These are phyloP conservation scores for Cheilinus undulatus DNA, from an alignment of 2,113 vertebrate genomes.

Conservation along the genomic window DNA sequence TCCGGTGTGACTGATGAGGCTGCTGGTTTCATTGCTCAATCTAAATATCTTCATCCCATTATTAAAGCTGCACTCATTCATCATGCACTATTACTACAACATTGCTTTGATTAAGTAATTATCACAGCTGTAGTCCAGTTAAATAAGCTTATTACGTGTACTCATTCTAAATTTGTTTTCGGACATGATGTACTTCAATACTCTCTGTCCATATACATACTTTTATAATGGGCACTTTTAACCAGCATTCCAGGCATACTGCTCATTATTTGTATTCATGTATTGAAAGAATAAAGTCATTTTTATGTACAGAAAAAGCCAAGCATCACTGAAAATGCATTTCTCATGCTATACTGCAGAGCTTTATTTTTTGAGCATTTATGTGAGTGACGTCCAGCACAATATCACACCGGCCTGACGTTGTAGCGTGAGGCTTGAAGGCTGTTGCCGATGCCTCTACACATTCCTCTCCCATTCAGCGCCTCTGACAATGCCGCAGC, in stretches of 20 bases:
- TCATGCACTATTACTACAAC: background rate
- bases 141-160: background rate
- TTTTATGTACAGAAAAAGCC: background rate
- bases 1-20: background rate
- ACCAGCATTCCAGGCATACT: background rate
- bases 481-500: background rate
- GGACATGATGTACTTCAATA: background rate
- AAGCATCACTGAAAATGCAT: background rate
- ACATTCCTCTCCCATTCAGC: conserved; percentile 2
- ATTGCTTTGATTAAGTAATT: background rate
- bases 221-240: background rate
- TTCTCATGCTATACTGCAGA: background rate
- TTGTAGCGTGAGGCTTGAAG: background rate
- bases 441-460: background rate
- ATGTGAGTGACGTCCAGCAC: conserved; percentile 23
- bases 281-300: background rate
- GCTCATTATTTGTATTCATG: background rate
- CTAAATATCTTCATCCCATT: background rate
- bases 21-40: background rate
- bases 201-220: background rate
- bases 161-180: background rate
- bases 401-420: conserved; percentile 10
- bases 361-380: conserved; percentile 14
- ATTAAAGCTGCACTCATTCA: conserved; percentile 6
- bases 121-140: background rate